phyloP scores from a whole-genome alignment of 2,113 vertebrate species.

The Ornithorhynchus anatinus region DNA sequence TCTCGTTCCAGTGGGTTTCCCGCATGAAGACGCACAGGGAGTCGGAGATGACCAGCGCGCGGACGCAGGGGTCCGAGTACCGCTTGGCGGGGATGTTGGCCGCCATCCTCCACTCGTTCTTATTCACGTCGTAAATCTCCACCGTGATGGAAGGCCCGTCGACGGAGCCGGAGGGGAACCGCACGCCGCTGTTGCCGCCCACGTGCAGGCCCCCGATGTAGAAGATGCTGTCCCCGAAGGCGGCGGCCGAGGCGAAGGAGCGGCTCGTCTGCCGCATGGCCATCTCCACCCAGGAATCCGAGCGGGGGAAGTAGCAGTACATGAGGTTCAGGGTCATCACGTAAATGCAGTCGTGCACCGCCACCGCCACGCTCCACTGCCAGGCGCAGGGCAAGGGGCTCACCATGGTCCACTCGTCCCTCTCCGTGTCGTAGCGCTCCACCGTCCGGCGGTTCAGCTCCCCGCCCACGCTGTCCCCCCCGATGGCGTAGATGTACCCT shows the following conservation, averaged over 20 bases:
- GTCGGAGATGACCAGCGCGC: slow-evolving; percentile 90
- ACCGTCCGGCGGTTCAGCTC: slow-evolving; percentile 93
- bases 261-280: slow-evolving; percentile 90
- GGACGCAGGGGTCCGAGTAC: slow-evolving; percentile 90
- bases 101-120: slow-evolving; percentile 92
- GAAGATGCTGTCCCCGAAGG: slow-evolving; percentile 93
- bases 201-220: slow-evolving; percentile 96
- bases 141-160: slow-evolving; percentile 91
- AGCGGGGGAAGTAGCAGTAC: slow-evolving; percentile 95
- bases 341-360: slow-evolving; percentile 90
- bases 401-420: slow-evolving; percentile 93
- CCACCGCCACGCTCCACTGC: slow-evolving; percentile 93
- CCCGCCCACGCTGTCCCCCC: slow-evolving; percentile 87
- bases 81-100: slow-evolving; percentile 94
- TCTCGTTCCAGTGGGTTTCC: slow-evolving; percentile 93
- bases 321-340: slow-evolving; percentile 93
- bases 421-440: slow-evolving; percentile 92
- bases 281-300: slow-evolving; percentile 96
- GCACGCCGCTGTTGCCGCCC: slow-evolving; percentile 86
- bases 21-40: slow-evolving; percentile 92
- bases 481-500: slow-evolving; percentile 95
- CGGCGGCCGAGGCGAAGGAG: slow-evolving; percentile 92
- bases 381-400: slow-evolving; percentile 92
- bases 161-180: slow-evolving; percentile 85
- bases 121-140: slow-evolving; percentile 93